Base-by-base conservation (phyloP, 2,797 vertebrate species). In the Arrhamphus sclerolepis region DNA sequence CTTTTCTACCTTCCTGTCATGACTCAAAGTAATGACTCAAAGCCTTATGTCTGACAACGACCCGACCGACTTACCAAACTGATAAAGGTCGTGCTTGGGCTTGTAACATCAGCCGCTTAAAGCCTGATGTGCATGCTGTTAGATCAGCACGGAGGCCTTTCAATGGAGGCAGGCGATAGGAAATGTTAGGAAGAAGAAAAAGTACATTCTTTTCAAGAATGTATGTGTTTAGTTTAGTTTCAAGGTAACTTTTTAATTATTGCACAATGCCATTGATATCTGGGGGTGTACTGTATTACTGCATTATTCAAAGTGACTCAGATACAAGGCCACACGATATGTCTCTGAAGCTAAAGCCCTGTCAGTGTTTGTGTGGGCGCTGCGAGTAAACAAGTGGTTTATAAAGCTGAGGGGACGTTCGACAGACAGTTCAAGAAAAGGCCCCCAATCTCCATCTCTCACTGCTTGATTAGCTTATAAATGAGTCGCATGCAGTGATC, bases 391-490 rank as follows among this genome's bases (percentile, higher is more conserved):
- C 51, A 11, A 60, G 68, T 6, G 53, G 59, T 66, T 71, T 71
- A 29, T 20, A 62, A 56, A 24, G 57, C 14, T 1, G 2, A 18
- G 53, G 40, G 9, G 5, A 3, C 6, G 7, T 44, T 75, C 26
- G 62, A 50, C 46, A 48, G 70, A 72, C 29, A 40, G 66, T 56
- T 42, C 13, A 42, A 43, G 10, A 24, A 41, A 55, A 55, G 21
- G 53, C 75, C 70, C 48, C 71, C 68, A 70, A 59, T 48, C 72
- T 60, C 52, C 61, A 77, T 74, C 77, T 86, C 64, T 80, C 19
- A 2, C 66, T 73, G 66, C 73, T 78, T 82, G 77, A 87, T 81
- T 87, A 70, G 69, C 64, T 82, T 76, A 78, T 85, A 83, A 87
- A 84, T 83, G 84, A 70, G 70, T 64, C 74, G 58, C 29, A 76